Evolutionary conservation across 2,888 invertebrate genomes (phyloP), one percentile per base, ranked within the genome.

Genomic region (Entomobrya multifasciata): DNA sequence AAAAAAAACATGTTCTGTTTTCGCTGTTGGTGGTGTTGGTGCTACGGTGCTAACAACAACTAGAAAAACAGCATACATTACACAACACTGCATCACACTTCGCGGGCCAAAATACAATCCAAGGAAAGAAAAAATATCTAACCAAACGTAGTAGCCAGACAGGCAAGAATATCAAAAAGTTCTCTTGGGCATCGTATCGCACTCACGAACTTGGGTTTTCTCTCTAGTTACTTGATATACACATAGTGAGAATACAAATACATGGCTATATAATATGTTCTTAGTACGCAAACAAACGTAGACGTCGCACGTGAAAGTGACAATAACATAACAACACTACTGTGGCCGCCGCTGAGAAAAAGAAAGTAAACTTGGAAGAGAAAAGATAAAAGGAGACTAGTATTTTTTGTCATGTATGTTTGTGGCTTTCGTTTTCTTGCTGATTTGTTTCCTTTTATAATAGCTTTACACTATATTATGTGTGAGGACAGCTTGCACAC

Each of bases 361-460:
- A 20, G 67, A 80, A 47, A 52, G 41, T 44, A 30, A 41, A 55
- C 17, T 70, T 55, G 13, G 70, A 10, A n/a, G 11, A 60, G 41
- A 25, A 70, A 72, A 27, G 72, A 67, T 20, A 80, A 81, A 72
- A 57, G 44, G 52, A 30, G 55, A 3, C 47, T 44, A 25, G 2
- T 49, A 20, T 44, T 52, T 5, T 4, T 60, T 8, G 36, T 55
- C 8, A 5, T 60, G 41, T 60, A 41, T 76, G 17, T 76, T 47
- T 25, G 44, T 49, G 49, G 65, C 49, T 79, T 62, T 60, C 20
- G 44, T 52, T 65, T 36, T 77, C 36, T 60, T 20, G n/a, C 44
- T 60, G 77, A 78, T 78, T 78, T 78, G 76, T 57, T 76, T 78
- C 27, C 17, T 30, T 27, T 76, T 76, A 22, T n/a, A n/a, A n/a